Conservation (phyloP, 2,888 invertebrate species). For the Hydroisotoma schaefferi region DNA sequence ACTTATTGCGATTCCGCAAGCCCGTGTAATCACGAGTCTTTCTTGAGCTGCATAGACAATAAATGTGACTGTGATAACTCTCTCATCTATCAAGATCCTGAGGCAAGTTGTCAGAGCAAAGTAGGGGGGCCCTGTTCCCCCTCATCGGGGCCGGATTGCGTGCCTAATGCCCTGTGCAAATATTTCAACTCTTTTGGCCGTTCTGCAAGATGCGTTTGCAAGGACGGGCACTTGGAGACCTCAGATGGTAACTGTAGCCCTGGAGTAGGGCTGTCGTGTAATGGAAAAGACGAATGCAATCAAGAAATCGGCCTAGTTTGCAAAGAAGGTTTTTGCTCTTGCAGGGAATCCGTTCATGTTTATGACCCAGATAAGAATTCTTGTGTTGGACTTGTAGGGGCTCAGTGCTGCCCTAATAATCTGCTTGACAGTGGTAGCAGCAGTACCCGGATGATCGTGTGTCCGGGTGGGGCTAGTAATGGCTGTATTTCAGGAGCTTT, state of each 20-base stretch:
- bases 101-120: conserved; percentile 23
- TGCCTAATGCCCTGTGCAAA: conserved; percentile 27
- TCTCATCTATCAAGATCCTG: conserved; percentile 25
- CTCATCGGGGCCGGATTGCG: conserved; percentile 18
- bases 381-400: conserved; percentile 21
- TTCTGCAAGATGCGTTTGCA: conserved; percentile 29
- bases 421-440: no score
- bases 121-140: conserved; percentile 28
- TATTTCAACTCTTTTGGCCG: conserved; percentile 24
- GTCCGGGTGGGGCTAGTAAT: conserved; percentile 20
- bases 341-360: conserved; percentile 25
- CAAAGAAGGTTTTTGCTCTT: conserved; percentile 32
- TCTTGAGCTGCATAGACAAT: conserved; percentile 30
- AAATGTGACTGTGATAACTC: conserved; percentile 34
- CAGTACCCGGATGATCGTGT: conserved; percentile 18
- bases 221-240: conserved; percentile 24
- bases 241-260: conserved; percentile 22
- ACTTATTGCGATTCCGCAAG: conserved; percentile 27
- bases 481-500: conserved; percentile 29
- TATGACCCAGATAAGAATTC: conserved; percentile 15
- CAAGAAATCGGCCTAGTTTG: conserved; percentile 29
- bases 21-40: conserved; percentile 26
- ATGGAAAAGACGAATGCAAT: conserved; percentile 31
- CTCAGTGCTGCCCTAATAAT: conserved; percentile 32
- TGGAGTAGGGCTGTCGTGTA: conserved; percentile 22